These are phyloP conservation scores for Chamaetylas fuelleborni DNA, from an alignment of 2,113 vertebrate species.

Conservation along the genomic window DNA sequence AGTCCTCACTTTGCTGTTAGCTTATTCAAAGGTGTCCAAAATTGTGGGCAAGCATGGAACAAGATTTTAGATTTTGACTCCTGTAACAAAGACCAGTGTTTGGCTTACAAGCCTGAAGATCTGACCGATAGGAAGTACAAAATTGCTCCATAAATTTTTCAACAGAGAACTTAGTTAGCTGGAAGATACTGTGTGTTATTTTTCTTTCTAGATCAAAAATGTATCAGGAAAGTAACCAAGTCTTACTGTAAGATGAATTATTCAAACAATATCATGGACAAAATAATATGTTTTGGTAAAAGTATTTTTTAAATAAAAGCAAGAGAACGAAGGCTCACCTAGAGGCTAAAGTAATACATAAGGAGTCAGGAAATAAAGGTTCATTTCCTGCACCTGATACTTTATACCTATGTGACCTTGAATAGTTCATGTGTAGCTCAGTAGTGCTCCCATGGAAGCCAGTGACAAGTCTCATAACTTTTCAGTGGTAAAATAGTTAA, in stretches of 20 bases:
- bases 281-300: background rate
- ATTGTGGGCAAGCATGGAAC: background rate
- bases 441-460: background rate
- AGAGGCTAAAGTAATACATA: background rate
- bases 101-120: background rate
- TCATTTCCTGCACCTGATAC: background rate
- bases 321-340: background rate
- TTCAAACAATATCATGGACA: background rate
- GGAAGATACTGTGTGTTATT: background rate
- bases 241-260: background rate
- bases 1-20: background rate
- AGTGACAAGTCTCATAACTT: background rate
- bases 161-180: background rate
- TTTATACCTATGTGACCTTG: background rate
- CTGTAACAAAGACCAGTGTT: background rate
- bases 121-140: background rate
- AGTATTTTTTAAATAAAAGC: background rate
- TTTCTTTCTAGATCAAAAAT: background rate
- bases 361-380: background rate
- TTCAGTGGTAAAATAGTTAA: background rate
- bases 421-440: background rate
- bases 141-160: slow-evolving; percentile 12
- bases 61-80: background rate
- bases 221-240: background rate
- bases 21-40: background rate